Evolutionary conservation across 2,888 invertebrate genomes (phyloP).

Genomic region (Dolichomitus sp.): DNA sequence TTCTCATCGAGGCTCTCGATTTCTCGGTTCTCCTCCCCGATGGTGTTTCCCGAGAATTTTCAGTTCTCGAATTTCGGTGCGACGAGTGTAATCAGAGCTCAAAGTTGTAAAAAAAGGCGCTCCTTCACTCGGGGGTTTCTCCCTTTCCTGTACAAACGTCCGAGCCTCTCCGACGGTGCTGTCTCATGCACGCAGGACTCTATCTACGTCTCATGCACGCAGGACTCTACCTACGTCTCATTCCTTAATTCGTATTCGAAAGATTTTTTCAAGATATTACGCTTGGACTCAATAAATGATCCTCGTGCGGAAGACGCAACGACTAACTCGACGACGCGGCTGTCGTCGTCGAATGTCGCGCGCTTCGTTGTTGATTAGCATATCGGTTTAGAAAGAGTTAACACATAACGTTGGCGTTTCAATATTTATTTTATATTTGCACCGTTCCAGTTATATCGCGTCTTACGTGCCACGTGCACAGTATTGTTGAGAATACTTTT

Average conservation of each 20-base stretch:
- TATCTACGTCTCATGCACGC: constrained; percentile 43
- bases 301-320: constrained; percentile 21
- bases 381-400: constrained; percentile 31
- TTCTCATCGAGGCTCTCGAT: constrained; percentile 29
- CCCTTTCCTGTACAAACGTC: constrained; percentile 43
- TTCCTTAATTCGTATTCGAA: constrained; percentile 51
- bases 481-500: constrained; percentile 35
- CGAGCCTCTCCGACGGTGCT: constrained; percentile 46
- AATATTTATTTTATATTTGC: constrained; percentile 39
- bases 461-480: constrained; percentile 14
- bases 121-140: constrained; percentile 39
- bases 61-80: background rate
- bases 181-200: constrained; percentile 38
- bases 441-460: constrained; percentile 33
- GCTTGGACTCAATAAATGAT: constrained; percentile 29
- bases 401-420: constrained; percentile 32
- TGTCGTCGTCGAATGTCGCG: constrained; percentile 1
- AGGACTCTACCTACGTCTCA: constrained; percentile 41
- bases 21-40: constrained; percentile 2
- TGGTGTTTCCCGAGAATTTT: background rate
- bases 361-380: constrained; percentile 35
- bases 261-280: constrained; percentile 41
- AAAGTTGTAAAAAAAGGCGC: constrained; percentile 6
- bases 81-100: constrained; percentile 22
- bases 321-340: background rate